Percentiles rank a stretch among this genome's conserved stretches.
Evolutionary conservation across 2,888 invertebrate species (phyloP).

Genomic region (Biston stratarius): DNA sequence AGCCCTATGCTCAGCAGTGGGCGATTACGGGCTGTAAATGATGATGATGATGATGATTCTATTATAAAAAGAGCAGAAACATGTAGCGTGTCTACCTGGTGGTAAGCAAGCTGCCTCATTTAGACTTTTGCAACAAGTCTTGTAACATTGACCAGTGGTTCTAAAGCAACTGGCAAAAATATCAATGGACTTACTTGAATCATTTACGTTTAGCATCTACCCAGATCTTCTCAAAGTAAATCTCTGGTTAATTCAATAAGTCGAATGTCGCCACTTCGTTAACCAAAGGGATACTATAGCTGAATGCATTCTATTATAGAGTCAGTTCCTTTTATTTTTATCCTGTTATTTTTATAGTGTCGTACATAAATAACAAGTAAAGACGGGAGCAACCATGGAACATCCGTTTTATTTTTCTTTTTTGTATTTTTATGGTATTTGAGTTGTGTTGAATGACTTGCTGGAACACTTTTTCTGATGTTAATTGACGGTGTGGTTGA

Average conservation of each 20-base stretch:
- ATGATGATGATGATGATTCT: no score
- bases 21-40: no score
- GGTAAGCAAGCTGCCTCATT: no score
- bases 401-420: slow-evolving; percentile 45
- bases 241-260: background rate
- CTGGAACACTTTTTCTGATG: slow-evolving; percentile 1
- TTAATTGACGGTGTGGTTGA: no score
- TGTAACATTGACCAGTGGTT: no score
- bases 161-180: no score
- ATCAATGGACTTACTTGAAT: background rate
- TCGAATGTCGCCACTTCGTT: slow-evolving; percentile 26
- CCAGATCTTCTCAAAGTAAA: no score
- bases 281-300: slow-evolving; percentile 26
- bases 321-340: slow-evolving; percentile 43
- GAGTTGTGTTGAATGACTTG: background rate
- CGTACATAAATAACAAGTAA: slow-evolving; percentile 44
- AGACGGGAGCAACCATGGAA: slow-evolving; percentile 45
- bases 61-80: no score
- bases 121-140: no score
- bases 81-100: no score
- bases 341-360: slow-evolving; percentile 30
- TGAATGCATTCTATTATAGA: slow-evolving; percentile 43
- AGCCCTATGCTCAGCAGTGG: no score
- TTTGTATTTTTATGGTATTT: slow-evolving; percentile 2
- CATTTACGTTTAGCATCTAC: background rate